A percentile compares a stretch with the other conserved stretches of the same genome.
These are phyloP conservation scores for Nymphalis polychloros DNA, from an alignment of 2,888 invertebrate species.

Conservation along the genomic window DNA sequence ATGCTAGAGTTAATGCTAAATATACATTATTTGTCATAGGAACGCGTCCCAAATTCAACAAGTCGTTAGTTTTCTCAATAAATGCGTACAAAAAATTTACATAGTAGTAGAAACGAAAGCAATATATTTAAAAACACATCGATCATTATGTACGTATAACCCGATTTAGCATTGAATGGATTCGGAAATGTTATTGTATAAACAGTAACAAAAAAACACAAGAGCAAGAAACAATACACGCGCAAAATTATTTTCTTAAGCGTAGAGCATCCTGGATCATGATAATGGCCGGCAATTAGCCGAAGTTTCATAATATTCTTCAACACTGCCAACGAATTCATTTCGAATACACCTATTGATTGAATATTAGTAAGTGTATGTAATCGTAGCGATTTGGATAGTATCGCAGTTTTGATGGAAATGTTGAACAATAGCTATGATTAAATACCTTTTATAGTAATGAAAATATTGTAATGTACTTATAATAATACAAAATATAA, in stretches of 20 bases:
- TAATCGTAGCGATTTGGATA: too few species aligned
- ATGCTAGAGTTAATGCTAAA: too few species aligned
- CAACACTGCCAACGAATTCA: too few species aligned
- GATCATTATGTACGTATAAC: neutral
- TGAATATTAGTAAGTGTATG: too few species aligned
- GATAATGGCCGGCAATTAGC: conserved; percentile 12
- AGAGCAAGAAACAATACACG: too few species aligned
- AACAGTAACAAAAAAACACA: neutral
- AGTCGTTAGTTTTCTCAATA: neutral
- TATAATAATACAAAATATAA: too few species aligned
- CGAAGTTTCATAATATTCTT: neutral
- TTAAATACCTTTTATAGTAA: too few species aligned
- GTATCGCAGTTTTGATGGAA: too few species aligned
- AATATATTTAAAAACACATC: neutral
- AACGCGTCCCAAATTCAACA: conserved; percentile 6
- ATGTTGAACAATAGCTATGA: too few species aligned
- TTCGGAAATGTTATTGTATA: neutral
- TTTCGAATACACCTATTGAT: too few species aligned
- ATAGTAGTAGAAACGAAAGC: conserved; percentile 2
- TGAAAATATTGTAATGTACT: too few species aligned
- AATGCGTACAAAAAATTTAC: neutral
- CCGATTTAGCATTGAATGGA: neutral
- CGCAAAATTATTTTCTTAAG: conserved; percentile 3
- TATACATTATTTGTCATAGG: neutral
- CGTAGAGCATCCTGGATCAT: conserved; percentile 1